Evolutionary conservation across 2,888 invertebrate species (phyloP).

Genomic region (Keiferia lycopersicella): DNA sequence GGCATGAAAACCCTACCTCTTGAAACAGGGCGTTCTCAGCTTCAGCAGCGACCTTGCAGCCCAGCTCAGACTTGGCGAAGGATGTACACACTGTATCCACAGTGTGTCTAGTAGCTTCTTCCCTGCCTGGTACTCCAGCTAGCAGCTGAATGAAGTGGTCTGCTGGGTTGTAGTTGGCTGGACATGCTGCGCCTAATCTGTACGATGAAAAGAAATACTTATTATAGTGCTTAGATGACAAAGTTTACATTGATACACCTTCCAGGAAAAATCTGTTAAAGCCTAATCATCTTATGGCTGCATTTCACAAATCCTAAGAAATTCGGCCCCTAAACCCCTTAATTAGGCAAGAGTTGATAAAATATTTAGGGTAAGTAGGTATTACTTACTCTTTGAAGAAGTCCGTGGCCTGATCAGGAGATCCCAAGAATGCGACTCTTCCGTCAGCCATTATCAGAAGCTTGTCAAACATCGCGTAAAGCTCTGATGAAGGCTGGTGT

Average conservation of each 20-base stretch:
- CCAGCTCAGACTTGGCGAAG: slow-evolving; percentile 84
- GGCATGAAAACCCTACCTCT: slow-evolving; percentile 45
- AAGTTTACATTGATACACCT: no score
- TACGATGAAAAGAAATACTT: background rate
- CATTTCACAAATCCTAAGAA: no score
- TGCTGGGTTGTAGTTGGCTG: slow-evolving; percentile 95
- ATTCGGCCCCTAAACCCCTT: no score
- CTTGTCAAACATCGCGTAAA: slow-evolving; percentile 94
- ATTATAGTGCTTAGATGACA: no score
- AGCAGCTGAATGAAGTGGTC: slow-evolving; percentile 96
- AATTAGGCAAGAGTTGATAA: background rate
- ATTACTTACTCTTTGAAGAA: slow-evolving; percentile 89
- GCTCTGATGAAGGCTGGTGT: slow-evolving; percentile 96
- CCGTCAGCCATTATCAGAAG: slow-evolving; percentile 95
- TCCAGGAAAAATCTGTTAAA: no score
- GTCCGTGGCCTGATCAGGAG: slow-evolving; percentile 87
- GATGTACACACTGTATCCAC: slow-evolving; percentile 90
- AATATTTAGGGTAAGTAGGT: background rate
- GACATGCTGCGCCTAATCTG: slow-evolving; percentile 91
- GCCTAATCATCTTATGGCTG: no score
- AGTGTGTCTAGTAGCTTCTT: slow-evolving; percentile 88
- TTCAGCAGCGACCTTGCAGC: slow-evolving; percentile 82
- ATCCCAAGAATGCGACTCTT: slow-evolving; percentile 92
- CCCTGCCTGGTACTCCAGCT: slow-evolving; percentile 92
- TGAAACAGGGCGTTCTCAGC: slow-evolving; percentile 74